These are phyloP conservation scores for Leptatherina wallacei DNA, from an alignment of 2,797 vertebrate species.

Conservation along the genomic window DNA sequence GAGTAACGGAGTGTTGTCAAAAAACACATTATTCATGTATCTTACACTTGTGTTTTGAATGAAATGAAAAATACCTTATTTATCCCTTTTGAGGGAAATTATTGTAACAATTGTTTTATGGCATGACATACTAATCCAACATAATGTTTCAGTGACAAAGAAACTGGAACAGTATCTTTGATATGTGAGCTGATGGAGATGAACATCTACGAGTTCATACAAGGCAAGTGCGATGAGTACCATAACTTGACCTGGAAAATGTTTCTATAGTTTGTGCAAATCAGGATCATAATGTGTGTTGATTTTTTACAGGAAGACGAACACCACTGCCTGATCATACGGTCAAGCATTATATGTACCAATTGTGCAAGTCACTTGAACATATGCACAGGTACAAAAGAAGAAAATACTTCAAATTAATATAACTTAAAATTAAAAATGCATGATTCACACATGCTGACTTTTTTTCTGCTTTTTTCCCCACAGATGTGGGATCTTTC, in stretches of 20 bases:
- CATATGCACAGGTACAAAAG: slow-evolving; percentile 87
- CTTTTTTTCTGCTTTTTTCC: slow-evolving; percentile 6
- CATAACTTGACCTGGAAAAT: background rate
- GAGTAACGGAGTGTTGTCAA: slow-evolving; percentile 66
- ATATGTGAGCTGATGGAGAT: slow-evolving; percentile 94
- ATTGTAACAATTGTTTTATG: no score
- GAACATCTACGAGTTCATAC: slow-evolving; percentile 93
- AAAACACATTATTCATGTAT: background rate
- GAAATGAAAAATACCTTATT: no score
- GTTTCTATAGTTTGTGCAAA: background rate
- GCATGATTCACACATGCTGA: background rate
- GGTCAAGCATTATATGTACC: slow-evolving; percentile 86
- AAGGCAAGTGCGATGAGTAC: slow-evolving; percentile 74
- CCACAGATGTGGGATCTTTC: slow-evolving; percentile 89
- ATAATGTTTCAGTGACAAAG: slow-evolving; percentile 85
- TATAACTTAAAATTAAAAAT: background rate
- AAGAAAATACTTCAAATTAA: background rate
- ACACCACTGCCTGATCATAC: slow-evolving; percentile 84
- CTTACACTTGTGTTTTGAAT: background rate
- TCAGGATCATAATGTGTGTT: background rate
- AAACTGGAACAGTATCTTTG: slow-evolving; percentile 86
- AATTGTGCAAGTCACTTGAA: slow-evolving; percentile 88
- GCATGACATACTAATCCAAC: background rate
- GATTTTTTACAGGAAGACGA: slow-evolving; percentile 81
- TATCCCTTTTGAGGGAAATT: no score